phyloP scores from a whole-genome alignment of 2,113 vertebrate genomes.

The Corvus cornix region DNA sequence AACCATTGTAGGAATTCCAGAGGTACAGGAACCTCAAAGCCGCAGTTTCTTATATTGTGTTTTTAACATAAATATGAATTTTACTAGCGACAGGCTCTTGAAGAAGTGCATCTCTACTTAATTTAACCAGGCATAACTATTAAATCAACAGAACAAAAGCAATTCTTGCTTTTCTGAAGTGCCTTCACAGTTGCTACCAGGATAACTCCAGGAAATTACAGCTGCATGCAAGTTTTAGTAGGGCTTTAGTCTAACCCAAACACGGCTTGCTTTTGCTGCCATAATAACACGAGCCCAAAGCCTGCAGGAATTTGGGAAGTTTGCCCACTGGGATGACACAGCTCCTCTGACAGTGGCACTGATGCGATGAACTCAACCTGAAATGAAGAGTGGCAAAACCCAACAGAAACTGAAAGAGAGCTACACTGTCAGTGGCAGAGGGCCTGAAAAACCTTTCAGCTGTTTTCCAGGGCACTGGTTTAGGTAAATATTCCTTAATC shows the following conservation, averaged over 20 bases:
- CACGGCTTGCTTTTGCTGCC: background rate
- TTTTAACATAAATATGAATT: background rate
- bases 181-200: background rate
- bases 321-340: slow-evolving; percentile 13
- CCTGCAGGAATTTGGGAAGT: background rate
- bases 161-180: background rate
- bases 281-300: background rate
- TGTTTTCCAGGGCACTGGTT: background rate
- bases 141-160: background rate
- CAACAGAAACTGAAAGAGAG: background rate
- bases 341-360: background rate
- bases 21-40: background rate
- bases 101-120: background rate
- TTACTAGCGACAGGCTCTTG: background rate
- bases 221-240: background rate
- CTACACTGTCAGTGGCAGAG: background rate
- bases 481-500: background rate
- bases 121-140: background rate
- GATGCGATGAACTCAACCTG: background rate
- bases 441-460: background rate
- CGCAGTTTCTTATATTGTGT: background rate
- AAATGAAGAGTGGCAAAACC: background rate
- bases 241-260: background rate
- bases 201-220: background rate
- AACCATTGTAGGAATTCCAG: background rate